Evolutionary conservation across 2,888 invertebrate species (phyloP).

Genomic region (Patella depressa): DNA sequence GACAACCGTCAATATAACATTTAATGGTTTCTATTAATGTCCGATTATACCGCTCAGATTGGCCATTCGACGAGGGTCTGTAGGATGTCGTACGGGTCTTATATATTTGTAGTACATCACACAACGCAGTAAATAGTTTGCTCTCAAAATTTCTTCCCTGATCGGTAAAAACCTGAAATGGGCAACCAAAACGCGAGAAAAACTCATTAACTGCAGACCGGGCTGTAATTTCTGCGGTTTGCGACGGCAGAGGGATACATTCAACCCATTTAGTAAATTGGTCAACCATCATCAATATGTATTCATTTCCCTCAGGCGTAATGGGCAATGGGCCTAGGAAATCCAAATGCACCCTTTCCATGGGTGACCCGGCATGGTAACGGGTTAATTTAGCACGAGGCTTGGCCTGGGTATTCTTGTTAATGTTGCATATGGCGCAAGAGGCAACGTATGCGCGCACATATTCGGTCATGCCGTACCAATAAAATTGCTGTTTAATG

Average conservation of each 20-base stretch:
- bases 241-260: neutral
- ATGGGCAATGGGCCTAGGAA: neutral
- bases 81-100: neutral
- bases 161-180: no score
- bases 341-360: neutral
- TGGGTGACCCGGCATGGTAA: neutral
- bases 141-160: no score
- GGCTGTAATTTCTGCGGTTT: no score
- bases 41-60: conserved; percentile 14
- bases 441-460: neutral
- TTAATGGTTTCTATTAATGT: conserved; percentile 10
- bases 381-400: neutral
- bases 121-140: neutral
- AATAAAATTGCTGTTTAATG: neutral
- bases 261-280: neutral
- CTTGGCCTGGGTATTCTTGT: neutral
- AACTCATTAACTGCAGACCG: no score
- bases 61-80: conserved; percentile 6
- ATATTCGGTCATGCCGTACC: neutral
- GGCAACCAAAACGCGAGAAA: no score
- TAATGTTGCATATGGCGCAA: neutral
- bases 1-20: conserved; percentile 4
- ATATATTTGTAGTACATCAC: neutral
- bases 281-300: neutral
- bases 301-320: neutral